Evolutionary conservation across 1,140 invertebrate species (phyloP).

Genomic region (Scaptomyza pallida): DNA sequence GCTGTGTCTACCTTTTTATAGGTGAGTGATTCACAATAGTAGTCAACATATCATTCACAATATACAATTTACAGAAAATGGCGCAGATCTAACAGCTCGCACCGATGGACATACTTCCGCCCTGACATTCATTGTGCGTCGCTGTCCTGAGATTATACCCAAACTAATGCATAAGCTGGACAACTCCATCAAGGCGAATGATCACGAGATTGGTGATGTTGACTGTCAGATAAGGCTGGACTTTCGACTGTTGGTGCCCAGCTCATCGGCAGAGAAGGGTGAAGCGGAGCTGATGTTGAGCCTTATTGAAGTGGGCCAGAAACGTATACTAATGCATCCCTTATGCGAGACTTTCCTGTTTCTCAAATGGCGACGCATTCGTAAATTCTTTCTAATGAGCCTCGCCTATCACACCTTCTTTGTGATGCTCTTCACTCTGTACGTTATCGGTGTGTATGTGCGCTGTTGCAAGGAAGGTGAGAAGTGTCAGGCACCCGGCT

Average conservation of each 20-base stretch:
- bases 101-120: slow-evolving; percentile 92
- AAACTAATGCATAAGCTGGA: slow-evolving; percentile 90
- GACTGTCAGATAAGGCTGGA: slow-evolving; percentile 92
- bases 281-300: slow-evolving; percentile 90
- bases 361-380: slow-evolving; percentile 92
- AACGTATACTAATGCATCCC: slow-evolving; percentile 91
- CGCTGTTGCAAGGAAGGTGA: slow-evolving; percentile 77
- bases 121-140: slow-evolving; percentile 90
- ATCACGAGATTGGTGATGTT: slow-evolving; percentile 92
- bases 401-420: slow-evolving; percentile 91
- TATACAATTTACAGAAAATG: slow-evolving; percentile 85
- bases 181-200: slow-evolving; percentile 90
- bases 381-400: slow-evolving; percentile 93
- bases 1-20: slow-evolving; percentile 90
- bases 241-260: slow-evolving; percentile 89
- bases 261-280: slow-evolving; percentile 85
- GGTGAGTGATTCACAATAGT: slow-evolving; percentile 71
- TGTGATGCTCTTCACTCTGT: slow-evolving; percentile 89
- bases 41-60: neutral
- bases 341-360: slow-evolving; percentile 92
- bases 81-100: slow-evolving; percentile 91
- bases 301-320: slow-evolving; percentile 91
- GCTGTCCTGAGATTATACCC: slow-evolving; percentile 91
- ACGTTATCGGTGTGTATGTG: slow-evolving; percentile 86
- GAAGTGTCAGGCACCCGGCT: slow-evolving; percentile 84